Evolutionary conservation across 2,113 vertebrate genomes (phyloP), one percentile per base, ranked within the genome.

Genomic region (Burhinus bistriatus): DNA sequence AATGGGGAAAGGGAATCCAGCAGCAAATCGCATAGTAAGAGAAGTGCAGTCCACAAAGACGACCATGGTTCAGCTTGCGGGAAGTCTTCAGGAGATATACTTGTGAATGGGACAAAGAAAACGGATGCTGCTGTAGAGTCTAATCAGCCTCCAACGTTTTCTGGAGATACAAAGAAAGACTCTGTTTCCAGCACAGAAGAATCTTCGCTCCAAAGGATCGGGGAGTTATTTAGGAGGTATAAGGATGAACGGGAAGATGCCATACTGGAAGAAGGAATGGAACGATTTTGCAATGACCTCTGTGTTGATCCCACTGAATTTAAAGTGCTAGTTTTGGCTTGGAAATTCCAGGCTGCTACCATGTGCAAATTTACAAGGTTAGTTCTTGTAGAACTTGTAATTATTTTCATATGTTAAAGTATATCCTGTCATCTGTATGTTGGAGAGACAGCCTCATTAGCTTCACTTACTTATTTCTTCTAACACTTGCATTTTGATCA

Each of bases 341-440:
- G 99, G 99, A 99, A 99, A 98, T 99, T 99, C 97, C 99, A 99
- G 98, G 99, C 99, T 86, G 99, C 99, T 92, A 99, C 99, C 93
- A 99, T 99, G 99, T 99, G 99, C 99, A 99, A 99, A 98, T 99
- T 99, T 98, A 99, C 99, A 97, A 99, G 99, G 99, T 99, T 97
- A 98, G 98, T 98, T 94, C 90, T 92, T 82, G 90, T 68, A 72
- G 86, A 96, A 93, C 90, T 96, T 95, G 93, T 93, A 88, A 90
- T 94, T 97, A 93, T 96, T 97, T 97, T 93, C 92, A 30, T 96
- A 91, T 83, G 82, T 95, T 96, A 87, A 93, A 71, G 79, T 93
- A 23, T 97, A 93, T 91, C 81, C 54, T 95, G 72, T 94, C 91
- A 75, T 85, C 82, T 91, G 13, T 83, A 22, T 64, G 23, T 87